Conservation (phyloP, 2,888 invertebrate species). For the Mactromeris polynyma region DNA sequence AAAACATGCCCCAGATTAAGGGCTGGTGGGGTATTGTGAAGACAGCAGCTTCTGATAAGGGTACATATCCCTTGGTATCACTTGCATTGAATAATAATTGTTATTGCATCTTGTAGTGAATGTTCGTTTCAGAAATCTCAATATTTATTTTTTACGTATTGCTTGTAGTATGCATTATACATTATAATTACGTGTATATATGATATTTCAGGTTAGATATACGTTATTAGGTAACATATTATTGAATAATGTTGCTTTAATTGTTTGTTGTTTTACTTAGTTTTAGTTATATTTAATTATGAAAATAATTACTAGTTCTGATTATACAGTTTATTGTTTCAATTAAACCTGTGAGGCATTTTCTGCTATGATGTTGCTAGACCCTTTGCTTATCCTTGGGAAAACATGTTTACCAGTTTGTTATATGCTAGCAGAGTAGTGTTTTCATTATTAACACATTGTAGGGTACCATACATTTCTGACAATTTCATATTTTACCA, state of each 20-base stretch:
- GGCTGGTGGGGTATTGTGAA: no score
- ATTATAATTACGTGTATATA: no score
- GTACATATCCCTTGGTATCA: no score
- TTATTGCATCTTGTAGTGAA: no score
- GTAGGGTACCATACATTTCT: no score
- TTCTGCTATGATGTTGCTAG: not conserved
- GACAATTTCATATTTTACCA: no score
- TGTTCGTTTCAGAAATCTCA: no score
- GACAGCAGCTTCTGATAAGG: no score
- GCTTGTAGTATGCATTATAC: not conserved
- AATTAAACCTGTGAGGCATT: not conserved
- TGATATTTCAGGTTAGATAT: conserved; percentile 20
- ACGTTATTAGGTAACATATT: not conserved
- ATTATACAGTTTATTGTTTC: not conserved
- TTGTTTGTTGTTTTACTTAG: conserved; percentile 14
- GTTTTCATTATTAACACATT: no score
- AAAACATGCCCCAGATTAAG: no score
- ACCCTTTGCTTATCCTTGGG: not conserved
- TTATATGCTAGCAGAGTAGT: no score
- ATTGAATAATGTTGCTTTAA: conserved; percentile 1
- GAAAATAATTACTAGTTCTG: not conserved
- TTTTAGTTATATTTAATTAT: not conserved
- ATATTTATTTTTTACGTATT: not conserved
- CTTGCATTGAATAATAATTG: no score
- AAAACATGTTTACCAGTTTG: not conserved